These are phyloP conservation scores for Sebastes elongatus DNA, from an alignment of 2,797 vertebrate genomes.

Conservation along the genomic window DNA sequence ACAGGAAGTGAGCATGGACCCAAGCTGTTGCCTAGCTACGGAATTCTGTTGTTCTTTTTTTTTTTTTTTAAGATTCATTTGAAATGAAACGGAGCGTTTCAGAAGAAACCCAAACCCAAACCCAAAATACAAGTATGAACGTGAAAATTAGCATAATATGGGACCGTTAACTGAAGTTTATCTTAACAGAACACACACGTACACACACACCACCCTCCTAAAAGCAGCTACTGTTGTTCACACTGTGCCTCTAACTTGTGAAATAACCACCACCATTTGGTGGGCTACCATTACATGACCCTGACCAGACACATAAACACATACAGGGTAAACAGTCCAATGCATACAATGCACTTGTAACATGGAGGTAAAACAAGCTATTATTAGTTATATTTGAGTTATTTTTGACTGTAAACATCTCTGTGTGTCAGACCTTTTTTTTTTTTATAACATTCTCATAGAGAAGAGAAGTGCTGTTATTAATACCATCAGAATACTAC, in stretches of 20 bases:
- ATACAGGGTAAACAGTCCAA: slow-evolving; percentile 5
- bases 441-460: background rate
- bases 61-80: no score
- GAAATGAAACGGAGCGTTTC: no score
- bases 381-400: background rate
- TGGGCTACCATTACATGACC: background rate
- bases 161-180: no score
- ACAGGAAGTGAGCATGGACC: no score
- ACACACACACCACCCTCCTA: background rate
- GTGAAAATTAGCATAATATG: no score
- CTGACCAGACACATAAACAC: slow-evolving; percentile 38
- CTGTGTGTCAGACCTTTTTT: background rate
- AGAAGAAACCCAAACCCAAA: no score
- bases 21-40: no score
- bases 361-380: background rate
- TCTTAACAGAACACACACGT: no score
- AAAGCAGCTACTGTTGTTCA: slow-evolving; percentile 12
- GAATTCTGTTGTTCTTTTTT: no score
- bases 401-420: background rate
- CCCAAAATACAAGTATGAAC: no score
- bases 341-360: background rate
- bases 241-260: slow-evolving; percentile 40
- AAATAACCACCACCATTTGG: slow-evolving; percentile 63
- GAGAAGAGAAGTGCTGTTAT: background rate
- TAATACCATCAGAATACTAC: background rate